phyloP scores from a whole-genome alignment of 2,113 vertebrate genomes.

The Progne subis region DNA sequence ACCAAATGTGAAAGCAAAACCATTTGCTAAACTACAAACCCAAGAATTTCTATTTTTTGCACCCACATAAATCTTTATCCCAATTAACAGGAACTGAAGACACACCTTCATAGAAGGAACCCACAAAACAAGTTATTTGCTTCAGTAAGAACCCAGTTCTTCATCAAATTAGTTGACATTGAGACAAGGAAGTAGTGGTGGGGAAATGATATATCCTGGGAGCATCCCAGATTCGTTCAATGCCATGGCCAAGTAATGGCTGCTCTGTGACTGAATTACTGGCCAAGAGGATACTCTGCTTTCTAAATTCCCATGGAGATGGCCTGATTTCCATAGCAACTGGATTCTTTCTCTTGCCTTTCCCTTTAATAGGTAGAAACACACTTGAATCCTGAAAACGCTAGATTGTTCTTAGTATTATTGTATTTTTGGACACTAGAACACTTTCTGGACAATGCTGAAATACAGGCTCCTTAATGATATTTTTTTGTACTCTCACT shows the following conservation, averaged over 20 bases:
- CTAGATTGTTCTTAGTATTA: not conserved
- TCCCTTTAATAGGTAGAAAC: constrained; percentile 59
- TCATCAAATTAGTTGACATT: not conserved
- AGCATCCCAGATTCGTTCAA: not conserved
- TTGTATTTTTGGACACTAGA: not conserved
- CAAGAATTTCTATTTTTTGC: not conserved
- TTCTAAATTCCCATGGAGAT: constrained; percentile 72
- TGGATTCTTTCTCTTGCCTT: constrained; percentile 50
- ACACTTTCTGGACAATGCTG: not conserved
- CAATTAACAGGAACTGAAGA: not conserved
- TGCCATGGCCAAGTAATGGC: constrained; percentile 20
- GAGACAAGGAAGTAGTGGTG: not conserved
- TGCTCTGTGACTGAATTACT: constrained; percentile 54
- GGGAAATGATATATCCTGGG: not conserved
- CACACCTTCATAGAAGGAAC: not conserved
- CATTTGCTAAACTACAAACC: not conserved
- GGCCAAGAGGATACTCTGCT: constrained; percentile 54
- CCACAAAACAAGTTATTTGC: not conserved
- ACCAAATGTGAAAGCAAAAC: not conserved
- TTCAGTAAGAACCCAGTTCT: not conserved
- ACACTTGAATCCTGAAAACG: constrained; percentile 11
- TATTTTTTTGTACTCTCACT: not conserved
- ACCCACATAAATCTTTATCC: not conserved
- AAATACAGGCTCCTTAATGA: not conserved
- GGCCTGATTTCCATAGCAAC: constrained; percentile 74